phyloP scores from a whole-genome alignment of 1,140 invertebrate species.

The Drosophila cardini region DNA sequence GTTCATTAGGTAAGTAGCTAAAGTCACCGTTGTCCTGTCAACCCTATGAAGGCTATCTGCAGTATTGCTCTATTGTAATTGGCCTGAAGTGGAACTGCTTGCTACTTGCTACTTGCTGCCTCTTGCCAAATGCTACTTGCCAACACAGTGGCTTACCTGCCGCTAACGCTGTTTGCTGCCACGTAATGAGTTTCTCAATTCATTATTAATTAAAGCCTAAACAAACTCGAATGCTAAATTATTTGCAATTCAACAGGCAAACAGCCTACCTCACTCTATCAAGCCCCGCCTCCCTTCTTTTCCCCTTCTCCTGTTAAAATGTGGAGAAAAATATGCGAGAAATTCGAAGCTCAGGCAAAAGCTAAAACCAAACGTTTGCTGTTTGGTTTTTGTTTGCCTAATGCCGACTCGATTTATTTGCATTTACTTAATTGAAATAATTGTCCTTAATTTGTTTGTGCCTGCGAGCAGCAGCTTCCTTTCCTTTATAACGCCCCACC shows the following conservation, averaged over 20 bases:
- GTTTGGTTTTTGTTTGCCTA: constrained; percentile 67
- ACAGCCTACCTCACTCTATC: constrained; percentile 36
- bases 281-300: background rate
- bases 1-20: constrained; percentile 76
- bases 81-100: background rate
- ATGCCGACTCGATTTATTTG: constrained; percentile 80
- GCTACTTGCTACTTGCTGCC: constrained; percentile 9
- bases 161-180: constrained; percentile 59
- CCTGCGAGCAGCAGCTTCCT: constrained; percentile 53
- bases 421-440: constrained; percentile 84
- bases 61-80: constrained; percentile 38
- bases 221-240: constrained; percentile 73
- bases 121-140: background rate
- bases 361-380: constrained; percentile 31
- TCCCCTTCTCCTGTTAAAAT: constrained; percentile 5
- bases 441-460: constrained; percentile 83
- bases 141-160: background rate
- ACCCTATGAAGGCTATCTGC: constrained; percentile 40
- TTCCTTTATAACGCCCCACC: background rate
- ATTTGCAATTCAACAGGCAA: constrained; percentile 75
- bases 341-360: constrained; percentile 17
- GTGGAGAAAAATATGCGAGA: constrained; percentile 13
- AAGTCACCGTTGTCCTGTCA: constrained; percentile 48
- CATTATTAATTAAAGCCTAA: constrained; percentile 84
- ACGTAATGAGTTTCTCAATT: constrained; percentile 81